phyloP scores from a whole-genome alignment of 2,797 vertebrate genomes.

The Peromyscus eremicus region DNA sequence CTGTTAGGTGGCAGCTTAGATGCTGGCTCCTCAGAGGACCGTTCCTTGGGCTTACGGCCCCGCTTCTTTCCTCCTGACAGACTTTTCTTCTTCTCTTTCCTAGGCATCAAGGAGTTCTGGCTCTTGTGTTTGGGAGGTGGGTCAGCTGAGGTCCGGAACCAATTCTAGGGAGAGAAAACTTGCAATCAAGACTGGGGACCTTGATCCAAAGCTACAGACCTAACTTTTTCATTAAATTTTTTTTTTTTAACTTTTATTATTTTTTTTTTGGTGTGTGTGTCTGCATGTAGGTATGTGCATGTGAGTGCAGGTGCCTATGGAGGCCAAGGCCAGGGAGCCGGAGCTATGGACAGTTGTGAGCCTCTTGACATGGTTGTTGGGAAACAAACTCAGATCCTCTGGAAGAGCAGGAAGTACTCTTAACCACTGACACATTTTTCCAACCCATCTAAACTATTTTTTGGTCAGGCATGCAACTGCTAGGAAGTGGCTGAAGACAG shows the following conservation, averaged over 20 bases:
- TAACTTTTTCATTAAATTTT: background rate
- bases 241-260: background rate
- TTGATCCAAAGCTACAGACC: background rate
- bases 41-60: conserved; percentile 96
- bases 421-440: background rate
- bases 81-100: conserved; percentile 91
- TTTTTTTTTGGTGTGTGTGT: background rate
- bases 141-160: conserved; percentile 95
- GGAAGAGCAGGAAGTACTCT: background rate
- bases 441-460: background rate
- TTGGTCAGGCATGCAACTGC: background rate
- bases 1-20: conserved; percentile 77
- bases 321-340: background rate
- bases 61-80: conserved; percentile 92
- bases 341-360: background rate
- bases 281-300: background rate
- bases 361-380: background rate
- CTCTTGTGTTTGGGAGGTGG: conserved; percentile 90
- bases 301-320: background rate
- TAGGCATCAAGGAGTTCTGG: conserved; percentile 89
- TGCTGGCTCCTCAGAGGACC: conserved; percentile 79
- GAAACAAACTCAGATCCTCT: background rate
- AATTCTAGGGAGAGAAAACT: conserved; percentile 91
- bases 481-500: too few species aligned
- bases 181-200: background rate